A percentile compares a stretch with the other conserved stretches of the same genome.
These are phyloP conservation scores for Pionites leucogaster DNA, from an alignment of 2,113 vertebrate species.

Conservation along the genomic window DNA sequence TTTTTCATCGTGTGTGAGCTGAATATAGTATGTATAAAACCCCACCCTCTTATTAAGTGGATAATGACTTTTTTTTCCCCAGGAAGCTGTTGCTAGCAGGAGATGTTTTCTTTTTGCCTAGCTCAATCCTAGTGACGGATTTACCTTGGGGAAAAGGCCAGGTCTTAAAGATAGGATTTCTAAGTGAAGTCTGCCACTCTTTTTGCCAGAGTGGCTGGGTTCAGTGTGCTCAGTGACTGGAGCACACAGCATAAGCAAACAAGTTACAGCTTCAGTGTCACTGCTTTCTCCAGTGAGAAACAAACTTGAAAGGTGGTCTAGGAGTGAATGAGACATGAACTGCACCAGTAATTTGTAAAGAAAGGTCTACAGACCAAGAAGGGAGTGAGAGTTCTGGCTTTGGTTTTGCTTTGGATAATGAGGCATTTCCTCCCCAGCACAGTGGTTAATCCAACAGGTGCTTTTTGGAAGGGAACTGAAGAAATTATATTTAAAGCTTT, in stretches of 20 bases:
- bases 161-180: background rate
- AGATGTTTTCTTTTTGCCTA: slow-evolving; percentile 6
- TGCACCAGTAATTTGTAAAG: background rate
- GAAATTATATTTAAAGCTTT: background rate
- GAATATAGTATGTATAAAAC: background rate
- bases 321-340: background rate
- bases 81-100: slow-evolving; percentile 1
- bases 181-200: background rate
- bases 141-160: background rate
- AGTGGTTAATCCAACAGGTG: background rate
- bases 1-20: background rate
- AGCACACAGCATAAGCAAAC: background rate
- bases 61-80: background rate
- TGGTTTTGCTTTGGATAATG: background rate
- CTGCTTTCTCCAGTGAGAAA: background rate
- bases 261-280: background rate
- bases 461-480: background rate
- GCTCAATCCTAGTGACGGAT: background rate
- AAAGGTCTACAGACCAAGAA: background rate
- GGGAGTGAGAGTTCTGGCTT: background rate
- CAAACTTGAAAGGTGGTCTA: background rate
- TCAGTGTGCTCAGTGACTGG: background rate
- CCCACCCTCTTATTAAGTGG: background rate
- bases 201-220: background rate
- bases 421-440: background rate